Evolutionary conservation across 2,888 invertebrate species (phyloP).

Genomic region (Leptopilina syphax): DNA sequence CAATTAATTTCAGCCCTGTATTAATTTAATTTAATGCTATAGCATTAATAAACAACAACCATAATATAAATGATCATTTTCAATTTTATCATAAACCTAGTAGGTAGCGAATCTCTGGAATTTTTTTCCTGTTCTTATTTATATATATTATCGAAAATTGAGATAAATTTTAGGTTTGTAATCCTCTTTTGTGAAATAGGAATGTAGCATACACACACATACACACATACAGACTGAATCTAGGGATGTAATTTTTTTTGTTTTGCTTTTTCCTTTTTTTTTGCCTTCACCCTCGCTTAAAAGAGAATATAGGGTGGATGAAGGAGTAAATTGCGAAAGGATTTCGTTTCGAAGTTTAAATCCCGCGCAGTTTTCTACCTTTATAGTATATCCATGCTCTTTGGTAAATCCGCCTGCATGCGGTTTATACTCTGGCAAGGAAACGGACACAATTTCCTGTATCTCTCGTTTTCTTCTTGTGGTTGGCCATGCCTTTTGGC

Average conservation of each 20-base stretch:
- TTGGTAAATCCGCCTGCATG: constrained; percentile 24
- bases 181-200: constrained; percentile 25
- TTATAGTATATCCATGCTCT: constrained; percentile 5
- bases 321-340: constrained; percentile 8
- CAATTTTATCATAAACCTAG: too few relatives aligned
- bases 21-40: too few relatives aligned
- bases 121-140: neutral
- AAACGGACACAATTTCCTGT: constrained; percentile 28
- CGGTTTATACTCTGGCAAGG: constrained; percentile 4
- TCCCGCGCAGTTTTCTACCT: neutral
- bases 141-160: neutral
- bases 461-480: neutral
- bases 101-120: too few relatives aligned
- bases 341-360: constrained; percentile 30
- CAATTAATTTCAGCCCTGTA: too few relatives aligned
- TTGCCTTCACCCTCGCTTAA: neutral
- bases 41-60: too few relatives aligned
- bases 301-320: constrained; percentile 8
- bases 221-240: too few relatives aligned
- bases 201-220: too few relatives aligned
- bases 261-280: neutral
- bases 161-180: neutral
- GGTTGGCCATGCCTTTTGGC: constrained; percentile 20
- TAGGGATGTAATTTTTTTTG: neutral
- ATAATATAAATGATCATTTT: too few relatives aligned